phyloP scores from a whole-genome alignment of 1,140 invertebrate genomes.

The Heliconius hermathena region DNA sequence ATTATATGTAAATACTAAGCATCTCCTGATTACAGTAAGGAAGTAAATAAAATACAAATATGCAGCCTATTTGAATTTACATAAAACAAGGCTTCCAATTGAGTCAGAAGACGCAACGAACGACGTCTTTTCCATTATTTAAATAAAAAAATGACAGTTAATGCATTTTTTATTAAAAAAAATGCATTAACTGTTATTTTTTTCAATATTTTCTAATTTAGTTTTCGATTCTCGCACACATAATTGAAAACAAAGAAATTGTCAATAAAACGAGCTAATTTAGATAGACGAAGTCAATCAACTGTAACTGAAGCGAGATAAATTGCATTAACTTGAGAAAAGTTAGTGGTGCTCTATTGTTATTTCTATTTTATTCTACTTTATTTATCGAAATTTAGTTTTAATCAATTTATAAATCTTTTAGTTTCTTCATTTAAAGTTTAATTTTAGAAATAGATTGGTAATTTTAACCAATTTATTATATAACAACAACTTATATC shows the following conservation, averaged over 20 bases:
- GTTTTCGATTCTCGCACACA: not conserved
- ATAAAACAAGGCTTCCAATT: too few species aligned
- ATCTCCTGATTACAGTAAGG: too few species aligned
- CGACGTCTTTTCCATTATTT: too few species aligned
- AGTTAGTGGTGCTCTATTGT: constrained; percentile 1
- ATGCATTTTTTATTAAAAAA: too few species aligned
- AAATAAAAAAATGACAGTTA: too few species aligned
- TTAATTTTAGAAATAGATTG: not conserved
- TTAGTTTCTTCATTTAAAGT: not conserved
- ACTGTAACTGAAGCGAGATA: constrained; percentile 17
- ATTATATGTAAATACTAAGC: too few species aligned
- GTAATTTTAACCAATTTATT: too few species aligned
- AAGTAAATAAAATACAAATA: too few species aligned
- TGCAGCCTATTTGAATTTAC: too few species aligned
- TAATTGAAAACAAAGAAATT: not conserved
- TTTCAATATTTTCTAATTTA: not conserved
- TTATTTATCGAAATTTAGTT: not conserved
- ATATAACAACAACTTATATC: too few species aligned
- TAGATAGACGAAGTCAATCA: constrained; percentile 27
- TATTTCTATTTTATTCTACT: constrained; percentile 8
- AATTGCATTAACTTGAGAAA: constrained; percentile 25
- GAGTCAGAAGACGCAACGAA: too few species aligned
- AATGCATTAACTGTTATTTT: not conserved
- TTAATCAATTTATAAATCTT: not conserved
- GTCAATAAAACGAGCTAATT: constrained; percentile 17